These are phyloP conservation scores for Oceanites oceanicus DNA, from an alignment of 2,113 vertebrate species.

Conservation along the genomic window DNA sequence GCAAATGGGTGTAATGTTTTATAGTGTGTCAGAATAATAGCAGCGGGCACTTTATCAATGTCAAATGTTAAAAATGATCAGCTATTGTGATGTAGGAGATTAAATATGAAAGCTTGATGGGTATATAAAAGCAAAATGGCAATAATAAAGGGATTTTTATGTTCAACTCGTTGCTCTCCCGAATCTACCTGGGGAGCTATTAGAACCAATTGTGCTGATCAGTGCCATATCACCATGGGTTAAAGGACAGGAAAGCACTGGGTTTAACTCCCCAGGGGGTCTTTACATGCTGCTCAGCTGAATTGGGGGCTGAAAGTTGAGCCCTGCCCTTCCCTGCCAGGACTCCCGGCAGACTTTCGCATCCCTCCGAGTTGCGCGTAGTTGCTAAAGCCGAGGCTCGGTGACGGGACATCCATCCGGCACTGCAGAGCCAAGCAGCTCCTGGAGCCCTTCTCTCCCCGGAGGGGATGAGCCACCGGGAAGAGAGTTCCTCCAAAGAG, in stretches of 20 bases:
- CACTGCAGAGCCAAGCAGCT: neutral
- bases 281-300: neutral
- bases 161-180: conserved; percentile 74
- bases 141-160: conserved; percentile 83
- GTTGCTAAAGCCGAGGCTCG: neutral
- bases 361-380: accelerated
- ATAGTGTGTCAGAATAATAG: conserved; percentile 87
- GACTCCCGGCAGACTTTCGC: neutral
- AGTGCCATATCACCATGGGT: conserved; percentile 52
- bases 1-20: conserved; percentile 85
- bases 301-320: neutral
- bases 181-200: conserved; percentile 72
- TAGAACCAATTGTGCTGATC: conserved; percentile 61
- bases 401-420: neutral
- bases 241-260: conserved; percentile 13
- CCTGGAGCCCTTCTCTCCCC: neutral
- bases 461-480: neutral
- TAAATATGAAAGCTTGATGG: conserved; percentile 85
- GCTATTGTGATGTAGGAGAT: conserved; percentile 84
- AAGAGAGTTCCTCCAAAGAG: accelerated
- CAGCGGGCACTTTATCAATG: conserved; percentile 83
- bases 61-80: conserved; percentile 86
- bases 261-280: neutral
- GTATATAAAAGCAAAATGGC: conserved; percentile 82
- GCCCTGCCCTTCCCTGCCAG: neutral